phyloP scores from a whole-genome alignment of 2,113 vertebrate species.

The Puntigrus tetrazona region DNA sequence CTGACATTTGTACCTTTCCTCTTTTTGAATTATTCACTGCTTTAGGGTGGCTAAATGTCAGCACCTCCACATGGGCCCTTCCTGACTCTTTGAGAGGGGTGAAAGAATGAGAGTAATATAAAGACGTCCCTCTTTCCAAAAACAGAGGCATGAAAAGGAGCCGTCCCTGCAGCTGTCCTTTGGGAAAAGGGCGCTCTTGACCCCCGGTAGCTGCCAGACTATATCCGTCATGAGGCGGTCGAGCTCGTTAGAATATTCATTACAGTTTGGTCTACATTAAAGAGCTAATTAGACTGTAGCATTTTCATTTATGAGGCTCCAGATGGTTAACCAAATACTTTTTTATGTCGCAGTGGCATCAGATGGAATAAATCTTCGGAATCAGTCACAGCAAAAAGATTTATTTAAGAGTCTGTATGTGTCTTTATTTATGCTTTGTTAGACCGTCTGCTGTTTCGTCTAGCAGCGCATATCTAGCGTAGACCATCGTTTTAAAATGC shows the following conservation, averaged over 20 bases:
- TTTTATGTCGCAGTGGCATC: background rate
- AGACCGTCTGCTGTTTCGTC: background rate
- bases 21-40: constrained; percentile 69
- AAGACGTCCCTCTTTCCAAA: constrained; percentile 52
- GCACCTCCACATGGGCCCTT: constrained; percentile 56
- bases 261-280: constrained; percentile 54
- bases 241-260: constrained; percentile 55
- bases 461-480: background rate
- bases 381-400: background rate
- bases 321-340: constrained; percentile 15
- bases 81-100: constrained; percentile 37
- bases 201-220: constrained; percentile 55
- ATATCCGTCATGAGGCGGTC: constrained; percentile 53
- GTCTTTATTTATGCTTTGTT: background rate
- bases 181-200: constrained; percentile 51
- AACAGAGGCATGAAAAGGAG: constrained; percentile 46
- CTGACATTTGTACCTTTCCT: constrained; percentile 74
- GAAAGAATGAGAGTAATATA: constrained; percentile 26
- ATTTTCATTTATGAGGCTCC: constrained; percentile 37
- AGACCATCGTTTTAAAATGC: background rate
- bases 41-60: constrained; percentile 78
- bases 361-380: background rate
- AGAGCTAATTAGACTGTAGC: constrained; percentile 42
- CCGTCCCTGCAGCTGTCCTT: constrained; percentile 27
- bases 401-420: background rate